A percentile compares a stretch with the other conserved stretches of the same genome.
Conservation (phyloP, 2,888 invertebrate genomes). For the Drosophila prostipennis region DNA sequence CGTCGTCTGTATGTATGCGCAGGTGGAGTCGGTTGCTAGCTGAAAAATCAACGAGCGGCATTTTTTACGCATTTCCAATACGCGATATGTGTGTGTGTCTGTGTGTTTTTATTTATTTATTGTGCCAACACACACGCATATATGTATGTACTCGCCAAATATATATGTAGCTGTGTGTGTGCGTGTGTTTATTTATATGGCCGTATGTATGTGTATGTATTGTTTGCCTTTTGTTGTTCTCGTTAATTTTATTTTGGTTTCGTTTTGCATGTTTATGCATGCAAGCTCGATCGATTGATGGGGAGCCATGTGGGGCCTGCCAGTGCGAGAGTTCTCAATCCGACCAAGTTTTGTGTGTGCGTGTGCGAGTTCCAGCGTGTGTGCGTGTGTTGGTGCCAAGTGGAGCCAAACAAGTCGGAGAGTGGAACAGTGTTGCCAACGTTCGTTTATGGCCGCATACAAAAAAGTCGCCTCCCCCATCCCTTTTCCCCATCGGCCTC, state of each 20-base stretch:
- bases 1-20: slow-evolving; percentile 51
- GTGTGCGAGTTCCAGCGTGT: slow-evolving; percentile 1
- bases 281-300: slow-evolving; percentile 73
- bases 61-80: slow-evolving; percentile 79
- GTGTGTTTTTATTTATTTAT: slow-evolving; percentile 77
- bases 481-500: neutral
- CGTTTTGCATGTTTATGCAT: slow-evolving; percentile 72
- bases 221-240: slow-evolving; percentile 63
- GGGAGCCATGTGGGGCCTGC: slow-evolving; percentile 56
- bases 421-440: slow-evolving; percentile 41
- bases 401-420: slow-evolving; percentile 22
- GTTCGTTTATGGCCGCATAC: slow-evolving; percentile 8
- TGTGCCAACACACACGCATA: slow-evolving; percentile 62
- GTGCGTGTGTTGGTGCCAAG: slow-evolving; percentile 16
- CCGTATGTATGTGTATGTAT: slow-evolving; percentile 49
- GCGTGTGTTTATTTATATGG: slow-evolving; percentile 67
- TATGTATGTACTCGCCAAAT: slow-evolving; percentile 13
- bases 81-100: slow-evolving; percentile 45
- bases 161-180: slow-evolving; percentile 24
- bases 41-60: slow-evolving; percentile 80
- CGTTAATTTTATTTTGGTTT: slow-evolving; percentile 75
- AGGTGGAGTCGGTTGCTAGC: slow-evolving; percentile 79
- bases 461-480: slow-evolving; percentile 9
- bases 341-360: slow-evolving; percentile 1
- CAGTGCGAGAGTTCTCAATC: slow-evolving; percentile 32